phyloP scores from a whole-genome alignment of 2,888 invertebrate genomes.

The Ganaspis brasiliensis region DNA sequence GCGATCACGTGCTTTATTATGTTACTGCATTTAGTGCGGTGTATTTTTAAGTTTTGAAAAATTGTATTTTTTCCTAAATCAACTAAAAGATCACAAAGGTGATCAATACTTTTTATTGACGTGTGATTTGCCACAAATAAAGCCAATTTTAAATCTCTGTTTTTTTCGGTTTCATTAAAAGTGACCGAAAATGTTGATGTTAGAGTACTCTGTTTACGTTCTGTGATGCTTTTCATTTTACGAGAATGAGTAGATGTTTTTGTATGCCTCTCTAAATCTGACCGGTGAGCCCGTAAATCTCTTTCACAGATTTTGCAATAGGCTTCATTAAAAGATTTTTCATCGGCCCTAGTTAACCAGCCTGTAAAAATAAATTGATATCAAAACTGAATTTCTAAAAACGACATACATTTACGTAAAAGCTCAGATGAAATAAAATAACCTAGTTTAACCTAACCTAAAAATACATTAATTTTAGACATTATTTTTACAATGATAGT shows the following conservation, averaged over 20 bases:
- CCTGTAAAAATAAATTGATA: background rate
- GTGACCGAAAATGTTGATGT: background rate
- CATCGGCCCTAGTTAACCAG: background rate
- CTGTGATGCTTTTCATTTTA: background rate
- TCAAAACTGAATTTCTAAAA: too few relatives aligned
- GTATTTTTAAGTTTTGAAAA: constrained; percentile 49
- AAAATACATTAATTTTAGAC: too few relatives aligned
- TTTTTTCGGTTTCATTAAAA: background rate
- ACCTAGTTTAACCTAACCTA: too few relatives aligned
- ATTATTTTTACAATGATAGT: too few relatives aligned
- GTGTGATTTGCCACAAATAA: constrained; percentile 28
- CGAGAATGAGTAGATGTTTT: background rate
- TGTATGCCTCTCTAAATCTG: background rate
- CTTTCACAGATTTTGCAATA: constrained; percentile 3
- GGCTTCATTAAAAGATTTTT: background rate
- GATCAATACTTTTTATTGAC: constrained; percentile 35
- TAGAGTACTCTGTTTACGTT: background rate
- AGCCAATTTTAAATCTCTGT: background rate
- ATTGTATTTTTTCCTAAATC: constrained; percentile 30
- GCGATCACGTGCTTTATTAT: constrained; percentile 54
- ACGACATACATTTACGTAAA: too few relatives aligned
- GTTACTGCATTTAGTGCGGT: constrained; percentile 52
- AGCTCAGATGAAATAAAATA: too few relatives aligned
- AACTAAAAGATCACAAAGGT: constrained; percentile 38
- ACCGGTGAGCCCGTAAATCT: background rate